These are phyloP conservation scores for Parasteatoda tepidariorum DNA, from an alignment of 1,140 invertebrate genomes.

Conservation along the genomic window DNA sequence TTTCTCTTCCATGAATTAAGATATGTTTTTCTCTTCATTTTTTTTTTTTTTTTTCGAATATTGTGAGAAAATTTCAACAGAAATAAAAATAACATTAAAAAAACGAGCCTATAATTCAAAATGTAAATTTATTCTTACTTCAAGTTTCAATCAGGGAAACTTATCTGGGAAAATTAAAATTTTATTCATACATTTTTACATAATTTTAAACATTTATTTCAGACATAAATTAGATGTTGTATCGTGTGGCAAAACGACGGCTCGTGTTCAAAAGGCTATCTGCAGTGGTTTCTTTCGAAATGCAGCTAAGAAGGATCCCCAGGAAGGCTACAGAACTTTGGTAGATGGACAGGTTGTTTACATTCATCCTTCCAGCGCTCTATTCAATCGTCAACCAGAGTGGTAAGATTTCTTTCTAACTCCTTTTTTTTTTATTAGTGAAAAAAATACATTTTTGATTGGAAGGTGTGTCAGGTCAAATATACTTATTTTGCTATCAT, in stretches of 20 bases:
- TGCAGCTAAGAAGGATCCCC: constrained; percentile 98
- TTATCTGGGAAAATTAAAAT: background rate
- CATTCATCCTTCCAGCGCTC: constrained; percentile 97
- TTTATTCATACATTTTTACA: background rate
- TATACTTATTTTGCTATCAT: no score
- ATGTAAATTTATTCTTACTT: background rate
- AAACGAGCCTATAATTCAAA: no score
- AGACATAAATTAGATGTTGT: constrained; percentile 98
- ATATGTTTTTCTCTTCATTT: no score
- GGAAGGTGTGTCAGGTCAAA: no score
- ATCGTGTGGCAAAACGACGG: constrained; percentile 94
- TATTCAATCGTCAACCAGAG: constrained; percentile 98
- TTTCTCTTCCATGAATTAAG: no score
- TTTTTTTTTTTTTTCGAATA: no score
- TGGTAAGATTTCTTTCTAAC: constrained; percentile 76
- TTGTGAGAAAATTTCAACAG: no score
- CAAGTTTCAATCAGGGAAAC: background rate
- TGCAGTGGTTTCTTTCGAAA: constrained; percentile 99
- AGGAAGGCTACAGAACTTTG: constrained; percentile 97
- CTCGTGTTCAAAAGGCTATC: constrained; percentile 96
- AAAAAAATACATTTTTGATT: background rate
- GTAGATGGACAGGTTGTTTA: constrained; percentile 99
- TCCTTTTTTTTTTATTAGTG: background rate
- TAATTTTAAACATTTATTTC: constrained; percentile 37
- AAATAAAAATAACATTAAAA: no score